A percentile compares a stretch with the other conserved stretches of the same genome.
Conservation (phyloP, 2,797 vertebrate genomes). For the Pteronotus mesoamericanus region DNA sequence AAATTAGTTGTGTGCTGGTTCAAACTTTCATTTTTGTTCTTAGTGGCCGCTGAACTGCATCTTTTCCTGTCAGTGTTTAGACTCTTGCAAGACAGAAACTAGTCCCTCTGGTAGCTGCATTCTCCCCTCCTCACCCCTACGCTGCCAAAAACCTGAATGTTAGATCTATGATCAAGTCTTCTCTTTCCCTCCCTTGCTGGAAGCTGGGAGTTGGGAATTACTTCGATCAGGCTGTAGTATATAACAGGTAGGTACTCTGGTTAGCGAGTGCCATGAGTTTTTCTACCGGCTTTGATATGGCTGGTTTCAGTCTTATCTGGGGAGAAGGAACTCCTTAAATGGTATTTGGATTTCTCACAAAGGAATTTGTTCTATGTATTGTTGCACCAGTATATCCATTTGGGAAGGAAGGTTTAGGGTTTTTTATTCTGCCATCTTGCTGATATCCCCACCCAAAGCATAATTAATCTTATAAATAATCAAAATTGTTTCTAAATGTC, state of each 20-base stretch:
- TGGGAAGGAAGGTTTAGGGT: neutral
- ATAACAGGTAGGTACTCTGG: neutral
- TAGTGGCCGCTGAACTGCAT: neutral
- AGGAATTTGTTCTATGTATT: neutral
- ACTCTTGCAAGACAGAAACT: neutral
- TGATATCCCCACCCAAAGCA: neutral
- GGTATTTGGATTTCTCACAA: neutral
- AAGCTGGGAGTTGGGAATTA: neutral
- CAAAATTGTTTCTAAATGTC: neutral
- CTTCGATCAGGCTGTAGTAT: neutral
- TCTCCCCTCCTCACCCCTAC: accelerated
- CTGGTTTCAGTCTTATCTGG: neutral
- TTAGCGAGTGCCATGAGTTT: neutral
- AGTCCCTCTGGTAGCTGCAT: neutral
- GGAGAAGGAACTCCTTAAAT: neutral
- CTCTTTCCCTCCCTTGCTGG: neutral
- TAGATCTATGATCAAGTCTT: neutral
- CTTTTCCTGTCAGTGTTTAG: neutral
- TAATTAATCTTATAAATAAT: neutral
- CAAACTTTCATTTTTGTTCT: neutral
- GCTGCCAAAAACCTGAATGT: neutral
- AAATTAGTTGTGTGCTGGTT: neutral
- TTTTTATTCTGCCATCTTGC: neutral
- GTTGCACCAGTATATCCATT: neutral
- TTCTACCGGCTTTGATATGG: neutral